Conservation (phyloP, 2,113 vertebrate genomes). For the Melanotaenia duboulayi region DNA sequence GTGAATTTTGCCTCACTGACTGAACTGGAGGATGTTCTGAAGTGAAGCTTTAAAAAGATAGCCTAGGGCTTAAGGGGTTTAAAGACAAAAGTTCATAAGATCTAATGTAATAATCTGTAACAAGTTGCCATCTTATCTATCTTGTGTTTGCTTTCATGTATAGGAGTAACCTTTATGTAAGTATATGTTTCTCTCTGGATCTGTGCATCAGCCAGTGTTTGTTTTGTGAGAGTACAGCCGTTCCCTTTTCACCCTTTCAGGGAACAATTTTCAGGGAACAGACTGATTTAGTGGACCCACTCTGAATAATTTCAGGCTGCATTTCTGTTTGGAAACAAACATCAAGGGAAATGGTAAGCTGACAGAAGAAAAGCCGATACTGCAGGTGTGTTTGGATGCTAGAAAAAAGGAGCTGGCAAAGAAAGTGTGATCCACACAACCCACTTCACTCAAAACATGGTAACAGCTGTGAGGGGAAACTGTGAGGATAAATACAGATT, state of each 20-base stretch:
- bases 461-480: slow-evolving; percentile 6
- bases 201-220: not conserved
- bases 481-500: slow-evolving; percentile 20
- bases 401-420: not conserved
- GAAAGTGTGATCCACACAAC: slow-evolving; percentile 16
- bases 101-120: not conserved
- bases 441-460: slow-evolving; percentile 8
- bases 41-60: too few species aligned
- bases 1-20: too few species aligned
- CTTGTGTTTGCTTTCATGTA: not conserved
- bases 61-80: too few species aligned
- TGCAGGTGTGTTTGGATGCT: slow-evolving; percentile 4
- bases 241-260: slow-evolving; percentile 24
- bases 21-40: too few species aligned
- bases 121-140: not conserved
- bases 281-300: slow-evolving; percentile 11
- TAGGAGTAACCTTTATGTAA: not conserved
- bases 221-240: slow-evolving; percentile 13
- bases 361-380: not conserved
- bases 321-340: slow-evolving; percentile 16
- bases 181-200: slow-evolving; percentile 7
- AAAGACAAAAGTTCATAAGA: too few species aligned
- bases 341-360: not conserved
- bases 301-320: slow-evolving; percentile 28
- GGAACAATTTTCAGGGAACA: slow-evolving; percentile 12